These are phyloP conservation scores for Hestina assimilis DNA, from an alignment of 1,140 invertebrate species.

Conservation along the genomic window DNA sequence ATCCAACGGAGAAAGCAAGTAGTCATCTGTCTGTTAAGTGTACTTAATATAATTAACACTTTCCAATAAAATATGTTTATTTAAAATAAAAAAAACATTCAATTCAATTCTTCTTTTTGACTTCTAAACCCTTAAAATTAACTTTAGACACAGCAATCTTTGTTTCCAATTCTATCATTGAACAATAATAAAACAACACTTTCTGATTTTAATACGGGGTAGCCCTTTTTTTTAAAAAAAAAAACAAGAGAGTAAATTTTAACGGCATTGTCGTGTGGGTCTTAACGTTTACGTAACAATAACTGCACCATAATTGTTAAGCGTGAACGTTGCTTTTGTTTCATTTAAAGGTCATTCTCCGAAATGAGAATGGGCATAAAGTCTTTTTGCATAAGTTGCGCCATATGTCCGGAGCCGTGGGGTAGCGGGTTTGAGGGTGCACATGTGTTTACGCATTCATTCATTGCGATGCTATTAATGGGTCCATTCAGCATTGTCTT, in stretches of 20 bases:
- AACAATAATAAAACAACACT: too few species aligned
- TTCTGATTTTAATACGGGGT: too few species aligned
- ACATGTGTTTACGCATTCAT: conserved; percentile 73
- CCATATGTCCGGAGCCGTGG: conserved; percentile 54
- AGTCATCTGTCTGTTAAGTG: too few species aligned
- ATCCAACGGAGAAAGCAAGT: too few species aligned
- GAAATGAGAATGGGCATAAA: conserved; percentile 50
- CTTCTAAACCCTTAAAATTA: too few species aligned
- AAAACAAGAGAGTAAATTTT: not conserved
- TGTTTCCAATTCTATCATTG: too few species aligned
- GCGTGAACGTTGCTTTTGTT: conserved; percentile 14
- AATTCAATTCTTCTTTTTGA: too few species aligned
- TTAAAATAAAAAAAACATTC: too few species aligned
- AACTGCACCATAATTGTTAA: conserved; percentile 1
- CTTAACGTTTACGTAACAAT: conserved; percentile 6
- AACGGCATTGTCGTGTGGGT: not conserved
- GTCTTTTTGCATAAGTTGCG: conserved; percentile 61
- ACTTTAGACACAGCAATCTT: too few species aligned
- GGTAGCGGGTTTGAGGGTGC: conserved; percentile 45
- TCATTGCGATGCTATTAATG: conserved; percentile 70
- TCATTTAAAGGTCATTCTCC: conserved; percentile 42
- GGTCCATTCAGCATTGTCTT: conserved; percentile 73
- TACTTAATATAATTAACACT: too few species aligned
- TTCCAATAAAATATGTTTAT: too few species aligned
- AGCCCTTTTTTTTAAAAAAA: too few species aligned